Percentiles rank a stretch among this genome's conserved stretches.
Conservation (phyloP, 2,797 vertebrate species). For the Fundulus diaphanus region DNA sequence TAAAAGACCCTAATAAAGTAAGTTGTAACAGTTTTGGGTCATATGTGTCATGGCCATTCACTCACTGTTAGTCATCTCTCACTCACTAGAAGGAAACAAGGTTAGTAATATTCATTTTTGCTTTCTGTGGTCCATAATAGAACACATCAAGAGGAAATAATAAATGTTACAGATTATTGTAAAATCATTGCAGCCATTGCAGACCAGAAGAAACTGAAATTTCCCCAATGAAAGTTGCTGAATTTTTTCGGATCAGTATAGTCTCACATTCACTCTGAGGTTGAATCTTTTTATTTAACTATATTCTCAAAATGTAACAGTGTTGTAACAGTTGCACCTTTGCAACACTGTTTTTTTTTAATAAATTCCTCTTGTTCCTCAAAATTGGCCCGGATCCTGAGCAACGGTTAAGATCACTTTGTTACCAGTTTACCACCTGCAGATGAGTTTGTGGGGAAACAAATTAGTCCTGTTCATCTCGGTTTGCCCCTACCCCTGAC, state of each 20-base stretch:
- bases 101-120: background rate
- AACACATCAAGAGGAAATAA: background rate
- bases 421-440: slow-evolving; percentile 28
- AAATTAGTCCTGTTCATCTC: slow-evolving; percentile 15
- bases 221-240: background rate
- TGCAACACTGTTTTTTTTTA: background rate
- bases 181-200: background rate
- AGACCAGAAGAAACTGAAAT: background rate
- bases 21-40: slow-evolving; percentile 19
- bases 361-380: background rate
- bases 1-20: slow-evolving; percentile 8
- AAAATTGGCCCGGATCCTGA: slow-evolving; percentile 23
- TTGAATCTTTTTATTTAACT: background rate
- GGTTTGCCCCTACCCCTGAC: slow-evolving; percentile 25
- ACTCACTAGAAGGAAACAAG: slow-evolving; percentile 13
- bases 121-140: background rate
- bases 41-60: slow-evolving; percentile 10
- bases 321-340: slow-evolving; percentile 15
- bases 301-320: slow-evolving; percentile 1
- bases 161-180: background rate
- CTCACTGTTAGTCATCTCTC: slow-evolving; percentile 24
- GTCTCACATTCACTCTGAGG: background rate
- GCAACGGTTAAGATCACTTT: slow-evolving; percentile 13
- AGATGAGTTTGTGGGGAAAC: slow-evolving; percentile 5
- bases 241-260: background rate